Conservation (phyloP, 2,888 invertebrate genomes). For the Sinopyrophorus schimmeli region DNA sequence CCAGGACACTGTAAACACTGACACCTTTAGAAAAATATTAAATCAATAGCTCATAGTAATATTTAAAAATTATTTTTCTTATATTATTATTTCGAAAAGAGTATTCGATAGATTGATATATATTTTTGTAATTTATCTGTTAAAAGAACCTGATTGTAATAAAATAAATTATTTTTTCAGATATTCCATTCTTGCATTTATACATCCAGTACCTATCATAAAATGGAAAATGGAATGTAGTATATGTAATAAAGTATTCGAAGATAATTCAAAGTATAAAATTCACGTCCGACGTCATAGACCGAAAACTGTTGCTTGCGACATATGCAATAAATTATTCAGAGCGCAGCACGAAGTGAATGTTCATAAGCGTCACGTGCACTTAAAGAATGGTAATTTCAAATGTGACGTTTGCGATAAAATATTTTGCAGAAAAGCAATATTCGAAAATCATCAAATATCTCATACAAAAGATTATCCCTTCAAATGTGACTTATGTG, state of each 20-base stretch:
- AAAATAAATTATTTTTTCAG: too few species aligned
- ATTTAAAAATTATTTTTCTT: too few species aligned
- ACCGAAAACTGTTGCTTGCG: constrained; percentile 6
- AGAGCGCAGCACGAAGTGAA: constrained; percentile 4
- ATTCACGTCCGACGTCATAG: constrained; percentile 6
- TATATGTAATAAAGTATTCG: constrained; percentile 61
- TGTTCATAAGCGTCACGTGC: constrained; percentile 1
- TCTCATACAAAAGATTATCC: constrained; percentile 37
- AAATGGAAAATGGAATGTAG: constrained; percentile 58
- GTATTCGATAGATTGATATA: too few species aligned
- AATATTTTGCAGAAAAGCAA: constrained; percentile 60
- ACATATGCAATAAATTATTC: constrained; percentile 6
- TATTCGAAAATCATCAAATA: constrained; percentile 41
- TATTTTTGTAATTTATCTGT: too few species aligned
- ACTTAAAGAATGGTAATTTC: constrained; percentile 46
- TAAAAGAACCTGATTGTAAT: too few species aligned
- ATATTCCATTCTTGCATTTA: too few species aligned
- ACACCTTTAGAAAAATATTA: too few species aligned
- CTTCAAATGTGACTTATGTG: constrained; percentile 27
- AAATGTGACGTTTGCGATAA: constrained; percentile 58
- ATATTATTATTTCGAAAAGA: too few species aligned
- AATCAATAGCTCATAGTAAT: too few species aligned
- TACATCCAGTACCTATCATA: too few species aligned
- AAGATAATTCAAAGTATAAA: constrained; percentile 39
- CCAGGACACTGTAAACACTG: too few species aligned